phyloP scores from a whole-genome alignment of 1,140 invertebrate genomes.

The Babylonia areolata region DNA sequence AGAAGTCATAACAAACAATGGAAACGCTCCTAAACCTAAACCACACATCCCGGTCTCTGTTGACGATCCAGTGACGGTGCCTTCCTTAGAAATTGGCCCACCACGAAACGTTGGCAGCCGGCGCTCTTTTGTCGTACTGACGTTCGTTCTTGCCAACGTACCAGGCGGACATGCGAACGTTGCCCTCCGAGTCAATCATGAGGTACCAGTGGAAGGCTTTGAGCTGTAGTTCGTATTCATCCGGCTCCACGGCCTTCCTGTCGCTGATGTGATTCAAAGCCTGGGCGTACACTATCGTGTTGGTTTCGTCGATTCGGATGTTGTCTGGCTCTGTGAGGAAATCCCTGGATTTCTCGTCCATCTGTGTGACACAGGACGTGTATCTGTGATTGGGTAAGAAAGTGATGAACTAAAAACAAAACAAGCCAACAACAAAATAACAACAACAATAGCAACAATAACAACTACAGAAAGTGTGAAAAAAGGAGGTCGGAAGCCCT shows the following conservation, averaged over 20 bases:
- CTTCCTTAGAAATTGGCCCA: slow-evolving; percentile 42
- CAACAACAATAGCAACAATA: too few relatives aligned
- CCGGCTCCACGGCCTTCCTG: slow-evolving; percentile 28
- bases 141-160: slow-evolving; percentile 32
- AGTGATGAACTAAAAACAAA: not conserved
- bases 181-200: slow-evolving; percentile 32
- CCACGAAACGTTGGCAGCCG: slow-evolving; percentile 40
- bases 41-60: not conserved
- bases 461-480: too few relatives aligned
- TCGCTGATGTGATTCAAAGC: slow-evolving; percentile 47
- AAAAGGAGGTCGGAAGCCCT: too few relatives aligned
- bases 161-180: slow-evolving; percentile 44
- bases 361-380: not conserved
- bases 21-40: not conserved
- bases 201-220: slow-evolving; percentile 41
- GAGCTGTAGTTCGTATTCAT: slow-evolving; percentile 43
- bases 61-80: too few relatives aligned
- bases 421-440: too few relatives aligned
- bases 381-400: not conserved
- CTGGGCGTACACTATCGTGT: slow-evolving; percentile 37
- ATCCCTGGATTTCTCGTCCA: slow-evolving; percentile 17
- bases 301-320: slow-evolving; percentile 34
- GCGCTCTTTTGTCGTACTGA: slow-evolving; percentile 36
- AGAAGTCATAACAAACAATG: not conserved
- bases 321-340: slow-evolving; percentile 39